Conservation (phyloP, 2,113 vertebrate genomes). For the Zonotrichia leucophrys region DNA sequence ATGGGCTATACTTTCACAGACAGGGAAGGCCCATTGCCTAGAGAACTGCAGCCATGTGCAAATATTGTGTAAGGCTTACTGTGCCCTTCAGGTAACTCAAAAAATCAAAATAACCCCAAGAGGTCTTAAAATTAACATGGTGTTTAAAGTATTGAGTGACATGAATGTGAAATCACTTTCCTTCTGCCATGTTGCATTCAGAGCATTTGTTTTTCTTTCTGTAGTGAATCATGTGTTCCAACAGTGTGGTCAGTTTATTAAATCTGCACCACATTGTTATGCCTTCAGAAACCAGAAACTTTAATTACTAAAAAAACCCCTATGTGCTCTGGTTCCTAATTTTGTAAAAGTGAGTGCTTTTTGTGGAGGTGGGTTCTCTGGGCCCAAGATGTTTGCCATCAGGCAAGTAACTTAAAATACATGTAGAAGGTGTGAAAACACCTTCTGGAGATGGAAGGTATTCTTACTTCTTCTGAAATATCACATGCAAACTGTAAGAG, state of each 20-base stretch:
- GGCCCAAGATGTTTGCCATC: not conserved
- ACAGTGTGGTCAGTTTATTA: not conserved
- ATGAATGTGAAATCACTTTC: not conserved
- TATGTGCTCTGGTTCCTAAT: not conserved
- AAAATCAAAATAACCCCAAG: not conserved
- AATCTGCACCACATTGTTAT: not conserved
- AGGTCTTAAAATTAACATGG: not conserved
- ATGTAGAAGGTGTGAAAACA: not conserved
- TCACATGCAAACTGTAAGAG: not conserved
- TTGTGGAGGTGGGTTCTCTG: not conserved
- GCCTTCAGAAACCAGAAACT: not conserved
- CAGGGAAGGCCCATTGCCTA: not conserved
- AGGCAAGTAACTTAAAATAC: not conserved
- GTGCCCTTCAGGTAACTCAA: not conserved
- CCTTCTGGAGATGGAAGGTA: not conserved
- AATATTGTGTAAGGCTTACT: not conserved
- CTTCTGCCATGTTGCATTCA: not conserved
- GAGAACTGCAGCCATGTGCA: fast-evolving
- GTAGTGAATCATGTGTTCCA: not conserved
- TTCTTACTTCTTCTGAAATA: not conserved
- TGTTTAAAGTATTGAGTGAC: not conserved
- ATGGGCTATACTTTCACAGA: not conserved
- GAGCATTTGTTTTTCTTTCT: not conserved
- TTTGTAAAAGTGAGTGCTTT: not conserved
- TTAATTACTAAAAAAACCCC: not conserved